phyloP scores from a whole-genome alignment of 2,797 vertebrate genomes.

The Dallia pectoralis region DNA sequence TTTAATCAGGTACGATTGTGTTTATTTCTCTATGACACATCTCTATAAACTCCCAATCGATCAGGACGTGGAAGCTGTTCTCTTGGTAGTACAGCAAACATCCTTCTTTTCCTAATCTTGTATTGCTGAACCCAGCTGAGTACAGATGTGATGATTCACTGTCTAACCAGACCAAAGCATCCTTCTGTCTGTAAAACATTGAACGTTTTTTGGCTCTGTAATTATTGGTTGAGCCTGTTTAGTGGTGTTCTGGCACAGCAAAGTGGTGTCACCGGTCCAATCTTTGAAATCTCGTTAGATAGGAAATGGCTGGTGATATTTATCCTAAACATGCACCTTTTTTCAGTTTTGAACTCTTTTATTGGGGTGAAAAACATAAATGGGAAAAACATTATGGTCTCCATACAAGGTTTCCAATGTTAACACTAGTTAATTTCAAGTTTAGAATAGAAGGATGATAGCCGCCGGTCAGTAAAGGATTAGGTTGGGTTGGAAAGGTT shows the following conservation, averaged over 20 bases:
- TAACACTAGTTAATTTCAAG: not conserved
- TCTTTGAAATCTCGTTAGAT: not conserved
- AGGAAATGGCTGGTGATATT: not conserved
- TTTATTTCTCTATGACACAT: too few species aligned
- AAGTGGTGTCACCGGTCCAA: not conserved
- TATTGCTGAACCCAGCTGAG: too few species aligned
- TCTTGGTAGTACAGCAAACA: too few species aligned
- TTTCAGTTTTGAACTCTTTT: not conserved
- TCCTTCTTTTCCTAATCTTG: too few species aligned
- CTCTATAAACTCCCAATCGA: too few species aligned
- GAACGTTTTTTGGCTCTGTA: not conserved
- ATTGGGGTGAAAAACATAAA: not conserved
- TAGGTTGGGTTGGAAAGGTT: not conserved
- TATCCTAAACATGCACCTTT: not conserved
- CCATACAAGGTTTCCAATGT: not conserved
- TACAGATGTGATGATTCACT: constrained; percentile 37
- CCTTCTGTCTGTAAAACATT: not conserved
- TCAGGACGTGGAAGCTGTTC: too few species aligned
- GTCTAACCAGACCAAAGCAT: constrained; percentile 35
- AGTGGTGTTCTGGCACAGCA: not conserved
- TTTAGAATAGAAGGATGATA: constrained; percentile 29
- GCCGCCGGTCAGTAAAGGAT: constrained; percentile 29
- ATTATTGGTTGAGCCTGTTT: not conserved
- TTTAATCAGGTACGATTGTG: too few species aligned
- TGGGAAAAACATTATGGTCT: not conserved